Evolutionary conservation across 2,888 invertebrate genomes (phyloP).

Genomic region (Pedicia rivosa): DNA sequence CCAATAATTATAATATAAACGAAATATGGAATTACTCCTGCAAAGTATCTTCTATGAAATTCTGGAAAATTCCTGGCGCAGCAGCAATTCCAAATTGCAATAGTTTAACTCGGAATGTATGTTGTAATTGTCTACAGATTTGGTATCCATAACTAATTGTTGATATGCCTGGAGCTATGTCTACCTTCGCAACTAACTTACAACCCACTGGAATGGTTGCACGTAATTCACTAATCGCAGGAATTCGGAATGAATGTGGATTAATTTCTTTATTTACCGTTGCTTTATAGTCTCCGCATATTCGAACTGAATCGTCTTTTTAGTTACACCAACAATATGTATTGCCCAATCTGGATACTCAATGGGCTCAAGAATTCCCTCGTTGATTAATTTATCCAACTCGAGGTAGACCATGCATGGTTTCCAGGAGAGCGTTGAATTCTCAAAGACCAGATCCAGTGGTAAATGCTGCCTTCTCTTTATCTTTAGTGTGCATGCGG

Average conservation of each 20-base stretch:
- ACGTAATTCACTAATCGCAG: too few relatives aligned
- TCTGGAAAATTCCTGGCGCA: too few relatives aligned
- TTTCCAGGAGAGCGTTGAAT: too few relatives aligned
- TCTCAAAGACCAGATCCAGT: too few relatives aligned
- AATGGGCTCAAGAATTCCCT: conserved; percentile 14
- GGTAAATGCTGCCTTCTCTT: too few relatives aligned
- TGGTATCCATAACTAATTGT: conserved; percentile 19
- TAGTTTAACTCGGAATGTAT: conserved; percentile 17
- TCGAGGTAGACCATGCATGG: conserved; percentile 11
- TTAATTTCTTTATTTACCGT: conserved; percentile 18
- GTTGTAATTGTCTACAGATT: conserved; percentile 20
- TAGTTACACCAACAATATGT: conserved; percentile 9
- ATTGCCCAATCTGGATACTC: conserved; percentile 9
- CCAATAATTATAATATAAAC: too few relatives aligned
- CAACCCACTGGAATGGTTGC: conserved; percentile 18
- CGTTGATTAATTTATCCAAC: conserved; percentile 12
- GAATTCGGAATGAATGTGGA: conserved; percentile 15
- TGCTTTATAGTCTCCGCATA: conserved; percentile 16
- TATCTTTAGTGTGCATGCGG: too few relatives aligned
- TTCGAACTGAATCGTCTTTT: conserved; percentile 14
- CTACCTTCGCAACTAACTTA: conserved; percentile 20
- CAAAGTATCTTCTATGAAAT: too few relatives aligned
- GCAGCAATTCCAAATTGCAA: too few relatives aligned
- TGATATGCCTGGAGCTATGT: conserved; percentile 23
- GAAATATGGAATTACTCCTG: too few relatives aligned